Conservation (phyloP, 1,140 invertebrate genomes). For the Drosophila pandora region DNA sequence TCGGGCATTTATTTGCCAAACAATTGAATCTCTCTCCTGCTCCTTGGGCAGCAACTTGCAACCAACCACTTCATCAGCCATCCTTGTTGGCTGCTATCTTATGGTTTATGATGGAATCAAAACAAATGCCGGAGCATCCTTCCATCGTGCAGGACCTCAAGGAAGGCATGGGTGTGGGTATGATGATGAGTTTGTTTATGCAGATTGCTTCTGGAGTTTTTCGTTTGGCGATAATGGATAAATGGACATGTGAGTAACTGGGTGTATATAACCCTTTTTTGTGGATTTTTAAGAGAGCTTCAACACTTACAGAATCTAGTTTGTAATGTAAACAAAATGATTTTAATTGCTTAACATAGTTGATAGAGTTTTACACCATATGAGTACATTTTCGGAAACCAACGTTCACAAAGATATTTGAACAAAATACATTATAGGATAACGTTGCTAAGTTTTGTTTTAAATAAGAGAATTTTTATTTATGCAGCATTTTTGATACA, state of each 20-base stretch:
- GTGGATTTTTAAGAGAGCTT: slow-evolving; percentile 17
- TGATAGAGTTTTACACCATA: slow-evolving; percentile 19
- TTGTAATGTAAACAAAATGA: slow-evolving; percentile 32
- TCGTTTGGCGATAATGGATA: slow-evolving; percentile 75
- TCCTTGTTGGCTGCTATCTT: slow-evolving; percentile 70
- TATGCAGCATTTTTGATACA: not conserved
- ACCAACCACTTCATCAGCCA: slow-evolving; percentile 78
- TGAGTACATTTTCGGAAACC: not conserved
- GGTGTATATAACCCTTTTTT: slow-evolving; percentile 30
- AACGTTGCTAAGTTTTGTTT: too few species aligned
- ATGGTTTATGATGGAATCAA: slow-evolving; percentile 80
- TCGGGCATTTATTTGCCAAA: slow-evolving; percentile 80
- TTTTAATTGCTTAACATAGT: slow-evolving; percentile 33
- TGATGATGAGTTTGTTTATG: slow-evolving; percentile 79
- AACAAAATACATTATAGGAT: too few species aligned
- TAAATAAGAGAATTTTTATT: too few species aligned
- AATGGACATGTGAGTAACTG: slow-evolving; percentile 51
- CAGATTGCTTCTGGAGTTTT: slow-evolving; percentile 76
- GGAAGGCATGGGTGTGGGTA: slow-evolving; percentile 14
- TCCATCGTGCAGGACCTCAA: slow-evolving; percentile 6
- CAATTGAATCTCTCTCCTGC: slow-evolving; percentile 59
- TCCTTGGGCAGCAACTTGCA: slow-evolving; percentile 63
- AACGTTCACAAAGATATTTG: not conserved
- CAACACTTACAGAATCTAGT: slow-evolving; percentile 37
- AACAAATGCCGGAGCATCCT: slow-evolving; percentile 67